Base-by-base conservation (phyloP, 2,113 vertebrate genomes). In the Caranx melampygus region DNA sequence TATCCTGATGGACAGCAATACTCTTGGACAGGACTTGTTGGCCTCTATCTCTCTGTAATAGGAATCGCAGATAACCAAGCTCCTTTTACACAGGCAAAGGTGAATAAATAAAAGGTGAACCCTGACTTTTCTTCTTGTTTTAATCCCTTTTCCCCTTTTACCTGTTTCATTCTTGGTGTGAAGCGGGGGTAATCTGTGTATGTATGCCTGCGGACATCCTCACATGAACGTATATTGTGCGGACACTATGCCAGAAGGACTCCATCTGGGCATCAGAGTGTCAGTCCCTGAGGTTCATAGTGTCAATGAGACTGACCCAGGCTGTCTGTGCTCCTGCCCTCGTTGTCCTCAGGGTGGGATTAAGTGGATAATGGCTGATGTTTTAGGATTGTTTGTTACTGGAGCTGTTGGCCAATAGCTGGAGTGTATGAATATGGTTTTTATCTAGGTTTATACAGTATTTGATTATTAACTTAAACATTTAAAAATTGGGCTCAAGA, bases 351-450 rank as follows among this genome's bases (percentile, higher is more conserved):
- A 45, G 74, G 67, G 21, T n/a, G 37, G 54, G 44, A 76, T 74
- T 69, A 68, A 82, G 54, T 73, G n/a, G 75, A 87, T 79, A 78
- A 83, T 86, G 47, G 72, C 59, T 70, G 47, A 71, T 2, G 11
- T 70, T 83, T 60, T 59, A n/a, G 73, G 61, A 78, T 55, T 81
- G 45, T 81, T 78, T 66, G 54, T 37, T 58, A 33, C 34, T 74
- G 47, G 10, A 67, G 51, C n/a, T 54, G 42, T 60, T 35, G 60
- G 79, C 21, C 21, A 47, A 54, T 82, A 77, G 11, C 67, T 35
- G 16, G n/a, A 3, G 21, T 70, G 42, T 70, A 20, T 71, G 42
- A 44, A 78, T 45, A 33, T n/a, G n/a, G n/a, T n/a, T n/a, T n/a
- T n/a, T n/a, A n/a, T n/a, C n/a, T n/a, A n/a, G n/a, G 15, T 21